phyloP scores from a whole-genome alignment of 2,797 vertebrate genomes.

The Ptychobarbus kaznakovi region DNA sequence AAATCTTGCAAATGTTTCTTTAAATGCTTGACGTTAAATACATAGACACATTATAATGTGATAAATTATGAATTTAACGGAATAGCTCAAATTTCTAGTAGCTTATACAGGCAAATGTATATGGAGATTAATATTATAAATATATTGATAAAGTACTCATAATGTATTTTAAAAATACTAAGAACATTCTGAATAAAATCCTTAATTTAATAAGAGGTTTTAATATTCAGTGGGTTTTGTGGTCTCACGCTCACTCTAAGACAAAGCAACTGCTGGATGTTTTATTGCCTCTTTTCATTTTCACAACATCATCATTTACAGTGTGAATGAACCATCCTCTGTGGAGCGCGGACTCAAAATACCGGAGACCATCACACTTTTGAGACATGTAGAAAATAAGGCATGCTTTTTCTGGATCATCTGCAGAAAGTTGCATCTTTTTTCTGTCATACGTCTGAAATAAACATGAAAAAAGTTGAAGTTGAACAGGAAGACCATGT shows the following conservation, averaged over 20 bases:
- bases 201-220: neutral
- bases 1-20: conserved; percentile 4
- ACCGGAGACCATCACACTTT: neutral
- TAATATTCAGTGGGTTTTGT: neutral
- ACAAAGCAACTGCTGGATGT: neutral
- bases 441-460: conserved; percentile 68
- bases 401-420: conserved; percentile 60
- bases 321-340: conserved; percentile 77
- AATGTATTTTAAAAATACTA: too few relatives aligned
- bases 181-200: neutral
- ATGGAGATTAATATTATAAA: conserved; percentile 30
- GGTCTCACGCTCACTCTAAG: neutral
- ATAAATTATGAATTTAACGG: neutral
- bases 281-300: accelerated
- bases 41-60: neutral
- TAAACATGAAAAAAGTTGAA: neutral
- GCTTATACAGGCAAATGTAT: conserved; percentile 14
- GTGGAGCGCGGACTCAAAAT: conserved; percentile 76
- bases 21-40: neutral
- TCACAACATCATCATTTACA: conserved; percentile 11
- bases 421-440: conserved; percentile 66
- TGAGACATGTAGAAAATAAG: conserved; percentile 80
- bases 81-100: neutral
- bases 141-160: neutral
- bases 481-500: neutral